phyloP scores from a whole-genome alignment of 1,140 invertebrate genomes.

The Leptinotarsa texana region DNA sequence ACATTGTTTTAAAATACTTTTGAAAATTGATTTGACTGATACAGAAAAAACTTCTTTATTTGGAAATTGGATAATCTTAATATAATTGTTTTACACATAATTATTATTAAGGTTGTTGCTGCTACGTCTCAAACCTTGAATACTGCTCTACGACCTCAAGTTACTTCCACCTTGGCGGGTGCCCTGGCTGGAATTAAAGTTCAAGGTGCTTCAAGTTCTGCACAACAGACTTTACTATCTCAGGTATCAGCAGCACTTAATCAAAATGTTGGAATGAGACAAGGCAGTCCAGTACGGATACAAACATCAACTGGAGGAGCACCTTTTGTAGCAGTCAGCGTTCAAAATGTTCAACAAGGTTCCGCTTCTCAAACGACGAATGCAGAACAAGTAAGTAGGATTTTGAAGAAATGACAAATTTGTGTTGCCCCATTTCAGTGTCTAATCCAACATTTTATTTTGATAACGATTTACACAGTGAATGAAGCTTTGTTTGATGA shows the following conservation, averaged over 20 bases:
- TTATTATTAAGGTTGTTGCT: constrained; percentile 55
- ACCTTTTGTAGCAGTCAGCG: constrained; percentile 57
- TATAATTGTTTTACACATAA: no score
- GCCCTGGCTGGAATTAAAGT: constrained; percentile 58
- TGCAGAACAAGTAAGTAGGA: constrained; percentile 53
- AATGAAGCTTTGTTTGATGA: constrained; percentile 13
- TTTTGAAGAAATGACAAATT: constrained; percentile 48
- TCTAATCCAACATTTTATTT: constrained; percentile 10
- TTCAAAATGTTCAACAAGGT: constrained; percentile 47
- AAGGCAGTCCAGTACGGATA: constrained; percentile 57
- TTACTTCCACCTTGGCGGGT: constrained; percentile 52
- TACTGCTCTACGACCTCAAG: constrained; percentile 56
- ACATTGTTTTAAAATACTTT: no score
- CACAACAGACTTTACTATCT: constrained; percentile 55
- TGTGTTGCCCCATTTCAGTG: not conserved
- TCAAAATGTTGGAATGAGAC: constrained; percentile 53
- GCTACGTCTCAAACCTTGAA: constrained; percentile 58
- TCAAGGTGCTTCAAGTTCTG: constrained; percentile 50
- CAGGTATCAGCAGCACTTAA: constrained; percentile 56
- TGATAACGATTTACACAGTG: not conserved
- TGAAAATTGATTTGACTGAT: no score
- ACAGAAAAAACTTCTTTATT: no score
- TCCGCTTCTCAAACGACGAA: constrained; percentile 33
- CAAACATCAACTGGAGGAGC: constrained; percentile 57
- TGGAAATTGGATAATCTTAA: no score